Conservation (phyloP, 2,888 invertebrate genomes). For the Pollenia angustigena region DNA sequence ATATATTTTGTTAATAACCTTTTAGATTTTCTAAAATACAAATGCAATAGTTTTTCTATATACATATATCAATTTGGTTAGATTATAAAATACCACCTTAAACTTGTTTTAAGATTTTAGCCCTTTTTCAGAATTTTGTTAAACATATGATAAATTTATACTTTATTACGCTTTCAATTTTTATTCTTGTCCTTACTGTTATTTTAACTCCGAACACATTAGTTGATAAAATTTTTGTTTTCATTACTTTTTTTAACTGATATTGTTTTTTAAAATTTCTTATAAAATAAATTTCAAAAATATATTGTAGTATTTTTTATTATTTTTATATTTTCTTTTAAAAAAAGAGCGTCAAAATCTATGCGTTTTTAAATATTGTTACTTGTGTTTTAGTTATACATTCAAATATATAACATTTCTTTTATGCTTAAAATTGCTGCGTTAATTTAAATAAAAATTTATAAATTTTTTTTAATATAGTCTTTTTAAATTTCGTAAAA, state of each 20-base stretch:
- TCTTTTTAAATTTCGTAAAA: slow-evolving; percentile 69
- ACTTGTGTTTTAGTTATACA: slow-evolving; percentile 32
- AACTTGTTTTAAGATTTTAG: background rate
- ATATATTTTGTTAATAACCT: too few relatives aligned
- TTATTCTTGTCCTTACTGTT: background rate
- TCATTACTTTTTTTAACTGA: slow-evolving; percentile 19
- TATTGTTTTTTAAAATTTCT: slow-evolving; percentile 22
- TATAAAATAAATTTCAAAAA: slow-evolving; percentile 32
- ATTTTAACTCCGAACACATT: slow-evolving; percentile 33
- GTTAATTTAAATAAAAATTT: slow-evolving; percentile 3
- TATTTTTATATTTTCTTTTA: slow-evolving; percentile 6
- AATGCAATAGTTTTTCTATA: too few relatives aligned
- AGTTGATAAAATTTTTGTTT: slow-evolving; percentile 13
- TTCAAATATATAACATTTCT: slow-evolving; percentile 12
- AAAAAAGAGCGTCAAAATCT: slow-evolving; percentile 22
- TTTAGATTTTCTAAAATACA: too few relatives aligned
- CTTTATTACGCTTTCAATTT: background rate
- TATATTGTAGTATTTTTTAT: background rate
- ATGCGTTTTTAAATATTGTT: slow-evolving; percentile 42
- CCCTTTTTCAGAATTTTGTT: slow-evolving; percentile 32
- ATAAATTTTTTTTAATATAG: slow-evolving; percentile 39
- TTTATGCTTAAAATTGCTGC: slow-evolving; percentile 28
- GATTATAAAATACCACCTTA: too few relatives aligned
- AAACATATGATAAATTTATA: background rate
- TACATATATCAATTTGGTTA: too few relatives aligned